Evolutionary conservation across 2,113 vertebrate species (phyloP), one percentile per base, ranked within the genome.

Genomic region (Albula glossodonta): DNA sequence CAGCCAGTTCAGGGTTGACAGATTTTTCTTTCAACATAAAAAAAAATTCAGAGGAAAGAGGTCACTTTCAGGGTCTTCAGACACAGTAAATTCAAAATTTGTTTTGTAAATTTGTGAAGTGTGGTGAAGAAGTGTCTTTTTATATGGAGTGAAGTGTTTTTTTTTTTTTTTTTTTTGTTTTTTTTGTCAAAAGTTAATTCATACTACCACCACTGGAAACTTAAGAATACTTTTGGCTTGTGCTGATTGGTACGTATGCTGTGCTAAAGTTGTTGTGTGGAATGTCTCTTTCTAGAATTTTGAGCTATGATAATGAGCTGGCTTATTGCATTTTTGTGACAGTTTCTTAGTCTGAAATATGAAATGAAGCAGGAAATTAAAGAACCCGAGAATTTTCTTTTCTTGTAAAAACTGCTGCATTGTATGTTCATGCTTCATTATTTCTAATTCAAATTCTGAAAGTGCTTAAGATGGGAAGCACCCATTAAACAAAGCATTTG

Each of bases 321-420:
- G 86, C 83, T 90, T 83, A 87, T 90, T 92, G 90, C 87, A 83
- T 80, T 90, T 93, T 90, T 56, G 5, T 57, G 19, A 88, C 89
- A 53, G 93, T 94, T 93, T 91, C 91, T 93, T 86, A 86, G 84
- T 87, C 78, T 89, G 87, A 94, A 91, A 91, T 80, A 90, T 92
- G 92, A 95, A 95, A 93, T 91, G 91, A 94, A 94, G 93, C 94
- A 94, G 92, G 92, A 95, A 95, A 95, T 95, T 92, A 93, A 94
- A 93, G 93, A 90, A 83, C 84, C 90, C 83, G 90, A 91, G 91
- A 93, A 9, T 22, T 88, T 86, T 88, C 77, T 78, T 86, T 48
- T 86, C 86, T 91, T 79, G 83, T 89, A 82, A 87, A 88, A 90
- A 84, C 89, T 88, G 84, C 86, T 70, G 81, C 86, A 85, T 87